Evolutionary conservation across 2,113 vertebrate genomes (phyloP).

Genomic region (Uropsilus gracilis): DNA sequence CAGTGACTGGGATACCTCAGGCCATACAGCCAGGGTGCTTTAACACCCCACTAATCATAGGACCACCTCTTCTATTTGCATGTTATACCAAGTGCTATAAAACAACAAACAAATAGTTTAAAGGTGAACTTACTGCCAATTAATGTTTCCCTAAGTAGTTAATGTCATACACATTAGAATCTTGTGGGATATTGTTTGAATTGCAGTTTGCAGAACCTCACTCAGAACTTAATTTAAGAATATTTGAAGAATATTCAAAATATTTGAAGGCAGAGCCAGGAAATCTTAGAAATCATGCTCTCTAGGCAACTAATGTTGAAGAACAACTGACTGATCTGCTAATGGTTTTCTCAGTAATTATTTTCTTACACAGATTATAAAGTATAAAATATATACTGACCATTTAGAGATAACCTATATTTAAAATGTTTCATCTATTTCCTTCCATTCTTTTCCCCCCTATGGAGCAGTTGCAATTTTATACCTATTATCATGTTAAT

Average conservation of each 20-base stretch:
- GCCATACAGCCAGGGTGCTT: background rate
- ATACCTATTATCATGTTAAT: background rate
- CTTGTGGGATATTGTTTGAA: background rate
- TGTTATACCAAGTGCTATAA: background rate
- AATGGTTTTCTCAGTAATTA: background rate
- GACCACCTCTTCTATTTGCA: background rate
- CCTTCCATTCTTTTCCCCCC: background rate
- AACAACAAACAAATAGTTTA: background rate
- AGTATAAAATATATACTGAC: background rate
- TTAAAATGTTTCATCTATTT: background rate
- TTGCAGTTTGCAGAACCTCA: background rate
- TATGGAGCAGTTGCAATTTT: background rate
- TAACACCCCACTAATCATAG: background rate
- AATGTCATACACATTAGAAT: background rate
- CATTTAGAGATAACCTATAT: background rate
- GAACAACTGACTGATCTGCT: background rate
- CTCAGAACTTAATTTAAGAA: background rate
- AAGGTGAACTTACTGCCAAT: background rate
- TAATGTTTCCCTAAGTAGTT: background rate
- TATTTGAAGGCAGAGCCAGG: background rate
- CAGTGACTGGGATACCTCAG: background rate
- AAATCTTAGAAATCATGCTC: background rate
- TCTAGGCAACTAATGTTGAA: background rate
- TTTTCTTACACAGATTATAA: background rate
- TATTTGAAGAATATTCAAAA: slow-evolving; percentile 9